phyloP scores from a whole-genome alignment of 2,797 vertebrate species.

The Channa striata region DNA sequence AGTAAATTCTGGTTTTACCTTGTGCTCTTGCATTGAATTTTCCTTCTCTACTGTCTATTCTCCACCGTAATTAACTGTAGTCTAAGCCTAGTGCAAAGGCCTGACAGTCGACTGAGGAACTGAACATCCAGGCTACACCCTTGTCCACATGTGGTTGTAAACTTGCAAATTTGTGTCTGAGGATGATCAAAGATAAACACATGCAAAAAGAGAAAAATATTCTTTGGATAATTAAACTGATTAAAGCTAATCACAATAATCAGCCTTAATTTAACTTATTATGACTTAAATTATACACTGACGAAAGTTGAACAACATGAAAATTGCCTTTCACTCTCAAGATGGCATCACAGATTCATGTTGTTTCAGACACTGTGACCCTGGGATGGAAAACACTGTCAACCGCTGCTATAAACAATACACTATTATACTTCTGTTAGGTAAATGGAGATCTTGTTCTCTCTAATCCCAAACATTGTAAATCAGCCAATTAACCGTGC shows the following conservation, averaged over 20 bases:
- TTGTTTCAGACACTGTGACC: background rate
- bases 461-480: slow-evolving; percentile 39
- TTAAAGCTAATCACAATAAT: too few relatives aligned
- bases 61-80: background rate
- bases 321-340: background rate
- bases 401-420: slow-evolving; percentile 10
- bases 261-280: too few relatives aligned
- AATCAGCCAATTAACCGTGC: slow-evolving; percentile 61
- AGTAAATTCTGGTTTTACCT: slow-evolving; percentile 47
- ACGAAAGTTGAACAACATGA: background rate
- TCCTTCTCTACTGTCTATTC: slow-evolving; percentile 10
- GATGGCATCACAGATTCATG: background rate
- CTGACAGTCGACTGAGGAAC: too few relatives aligned
- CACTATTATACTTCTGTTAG: slow-evolving; percentile 18
- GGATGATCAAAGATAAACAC: slow-evolving; percentile 6
- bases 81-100: background rate
- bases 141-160: background rate
- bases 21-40: slow-evolving; percentile 24
- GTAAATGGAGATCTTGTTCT: slow-evolving; percentile 39
- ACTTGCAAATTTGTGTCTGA: slow-evolving; percentile 1
- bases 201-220: slow-evolving; percentile 3
- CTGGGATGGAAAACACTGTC: slow-evolving; percentile 9
- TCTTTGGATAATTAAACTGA: too few relatives aligned
- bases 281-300: too few relatives aligned
- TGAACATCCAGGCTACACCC: too few relatives aligned